A percentile compares a stretch with the other conserved stretches of the same genome.
These are phyloP conservation scores for Leuciscus waleckii DNA, from an alignment of 2,797 vertebrate genomes.

Conservation along the genomic window DNA sequence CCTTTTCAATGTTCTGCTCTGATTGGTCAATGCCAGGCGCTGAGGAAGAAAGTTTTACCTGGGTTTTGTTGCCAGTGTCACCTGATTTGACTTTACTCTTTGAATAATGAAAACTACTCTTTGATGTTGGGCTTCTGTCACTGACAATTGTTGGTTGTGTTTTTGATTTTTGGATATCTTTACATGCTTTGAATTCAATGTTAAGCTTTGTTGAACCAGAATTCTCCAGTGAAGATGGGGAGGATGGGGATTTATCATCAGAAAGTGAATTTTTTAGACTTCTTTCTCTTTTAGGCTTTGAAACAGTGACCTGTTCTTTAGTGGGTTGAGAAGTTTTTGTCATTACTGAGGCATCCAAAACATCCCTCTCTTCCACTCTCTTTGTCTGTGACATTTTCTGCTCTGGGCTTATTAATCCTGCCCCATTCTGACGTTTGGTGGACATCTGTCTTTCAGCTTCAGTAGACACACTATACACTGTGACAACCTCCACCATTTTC, in stretches of 20 bases:
- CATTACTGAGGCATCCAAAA: background rate
- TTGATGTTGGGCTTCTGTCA: slow-evolving; percentile 57
- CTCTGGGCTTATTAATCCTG: slow-evolving; percentile 3
- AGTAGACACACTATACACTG: slow-evolving; percentile 32
- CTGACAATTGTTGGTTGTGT: slow-evolving; percentile 57
- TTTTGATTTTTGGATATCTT: slow-evolving; percentile 59
- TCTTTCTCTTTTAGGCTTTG: slow-evolving; percentile 59
- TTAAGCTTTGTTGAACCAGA: slow-evolving; percentile 25
- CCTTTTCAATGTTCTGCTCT: slow-evolving; percentile 47
- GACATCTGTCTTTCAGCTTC: slow-evolving; percentile 41
- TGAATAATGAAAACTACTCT: slow-evolving; percentile 67
- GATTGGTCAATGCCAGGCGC: slow-evolving; percentile 57
- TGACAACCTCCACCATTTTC: slow-evolving; percentile 51
- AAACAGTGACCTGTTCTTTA: slow-evolving; percentile 43
- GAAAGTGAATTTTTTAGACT: slow-evolving; percentile 43
- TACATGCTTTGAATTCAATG: slow-evolving; percentile 35
- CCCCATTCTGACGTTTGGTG: slow-evolving; percentile 42
- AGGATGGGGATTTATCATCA: slow-evolving; percentile 53
- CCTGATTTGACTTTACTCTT: slow-evolving; percentile 60
- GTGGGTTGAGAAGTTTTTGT: slow-evolving; percentile 29
- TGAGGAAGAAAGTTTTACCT: slow-evolving; percentile 46
- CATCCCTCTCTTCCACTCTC: slow-evolving; percentile 22
- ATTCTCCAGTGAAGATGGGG: slow-evolving; percentile 50
- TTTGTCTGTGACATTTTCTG: slow-evolving; percentile 21
- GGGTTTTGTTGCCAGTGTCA: slow-evolving; percentile 58